phyloP scores from a whole-genome alignment of 2,888 invertebrate genomes.

The Parapristionchus giblindavisi region DNA sequence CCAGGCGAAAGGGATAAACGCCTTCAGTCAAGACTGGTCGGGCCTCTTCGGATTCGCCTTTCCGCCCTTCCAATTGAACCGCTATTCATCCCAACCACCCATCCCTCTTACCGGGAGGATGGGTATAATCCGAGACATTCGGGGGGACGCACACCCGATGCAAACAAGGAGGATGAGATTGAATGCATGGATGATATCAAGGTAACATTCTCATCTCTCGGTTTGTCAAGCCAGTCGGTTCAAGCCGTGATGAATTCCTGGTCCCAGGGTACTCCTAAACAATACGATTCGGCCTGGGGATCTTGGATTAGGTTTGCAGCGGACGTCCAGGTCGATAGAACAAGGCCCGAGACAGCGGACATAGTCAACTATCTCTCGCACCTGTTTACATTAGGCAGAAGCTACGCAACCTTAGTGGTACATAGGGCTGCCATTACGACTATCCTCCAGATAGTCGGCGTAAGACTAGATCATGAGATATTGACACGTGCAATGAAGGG shows the following conservation, averaged over 20 bases:
- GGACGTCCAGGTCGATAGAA: background rate
- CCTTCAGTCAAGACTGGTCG: background rate
- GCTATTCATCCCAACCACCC: background rate
- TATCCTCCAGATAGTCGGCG: too few relatives aligned
- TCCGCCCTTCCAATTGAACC: slow-evolving; percentile 10
- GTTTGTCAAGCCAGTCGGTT: background rate
- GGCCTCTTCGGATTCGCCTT: too few relatives aligned
- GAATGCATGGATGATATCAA: too few relatives aligned
- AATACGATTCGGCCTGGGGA: slow-evolving; percentile 2
- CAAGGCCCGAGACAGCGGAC: background rate
- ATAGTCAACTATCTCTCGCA: too few relatives aligned
- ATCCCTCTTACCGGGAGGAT: background rate
- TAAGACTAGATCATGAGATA: too few relatives aligned
- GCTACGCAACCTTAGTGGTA: too few relatives aligned
- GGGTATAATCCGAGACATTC: background rate
- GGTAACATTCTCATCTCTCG: background rate
- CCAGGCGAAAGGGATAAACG: background rate
- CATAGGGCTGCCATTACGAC: too few relatives aligned
- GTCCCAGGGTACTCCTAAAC: background rate
- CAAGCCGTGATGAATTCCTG: background rate
- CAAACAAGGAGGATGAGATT: background rate
- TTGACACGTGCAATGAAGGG: slow-evolving; percentile 10
- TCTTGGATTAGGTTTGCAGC: background rate
- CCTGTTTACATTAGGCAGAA: background rate
- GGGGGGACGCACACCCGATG: background rate